These are phyloP conservation scores for Argyra leucocephala DNA, from an alignment of 2,888 invertebrate genomes.

Conservation along the genomic window DNA sequence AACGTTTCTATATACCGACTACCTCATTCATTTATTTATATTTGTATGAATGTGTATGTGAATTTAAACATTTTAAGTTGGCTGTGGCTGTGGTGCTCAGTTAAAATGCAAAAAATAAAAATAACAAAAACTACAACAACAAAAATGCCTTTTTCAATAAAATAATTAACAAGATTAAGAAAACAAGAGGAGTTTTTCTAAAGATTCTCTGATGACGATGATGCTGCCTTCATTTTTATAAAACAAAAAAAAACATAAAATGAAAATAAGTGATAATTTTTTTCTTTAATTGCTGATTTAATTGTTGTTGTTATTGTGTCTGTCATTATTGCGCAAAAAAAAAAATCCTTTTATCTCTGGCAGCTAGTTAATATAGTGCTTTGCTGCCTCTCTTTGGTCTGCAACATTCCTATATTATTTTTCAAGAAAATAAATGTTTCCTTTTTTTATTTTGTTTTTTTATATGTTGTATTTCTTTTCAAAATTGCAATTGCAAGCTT, in stretches of 20 bases:
- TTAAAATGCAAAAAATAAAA: background rate
- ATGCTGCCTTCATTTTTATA: background rate
- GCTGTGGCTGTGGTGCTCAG: background rate
- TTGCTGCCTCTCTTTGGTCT: background rate
- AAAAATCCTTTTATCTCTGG: background rate
- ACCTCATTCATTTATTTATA: background rate
- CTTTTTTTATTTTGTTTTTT: too few relatives aligned
- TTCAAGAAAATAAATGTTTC: too few relatives aligned
- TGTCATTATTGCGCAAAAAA: background rate
- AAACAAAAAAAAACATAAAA: background rate
- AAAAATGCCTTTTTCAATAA: constrained; percentile 1
- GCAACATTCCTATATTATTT: too few relatives aligned
- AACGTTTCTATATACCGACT: background rate
- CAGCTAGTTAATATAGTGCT: background rate
- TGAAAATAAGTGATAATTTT: background rate
- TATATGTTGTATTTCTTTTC: too few relatives aligned
- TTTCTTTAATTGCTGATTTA: background rate
- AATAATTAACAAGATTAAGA: constrained; percentile 6
- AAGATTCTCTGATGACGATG: background rate
- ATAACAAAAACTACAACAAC: background rate
- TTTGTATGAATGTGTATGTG: background rate
- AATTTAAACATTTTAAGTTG: too few relatives aligned
- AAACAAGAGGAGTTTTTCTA: constrained; percentile 1
- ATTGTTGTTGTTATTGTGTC: background rate
- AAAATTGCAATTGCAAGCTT: too few relatives aligned